Conservation (phyloP, 1,140 invertebrate species). For the Gonioctena quinquepunctata region DNA sequence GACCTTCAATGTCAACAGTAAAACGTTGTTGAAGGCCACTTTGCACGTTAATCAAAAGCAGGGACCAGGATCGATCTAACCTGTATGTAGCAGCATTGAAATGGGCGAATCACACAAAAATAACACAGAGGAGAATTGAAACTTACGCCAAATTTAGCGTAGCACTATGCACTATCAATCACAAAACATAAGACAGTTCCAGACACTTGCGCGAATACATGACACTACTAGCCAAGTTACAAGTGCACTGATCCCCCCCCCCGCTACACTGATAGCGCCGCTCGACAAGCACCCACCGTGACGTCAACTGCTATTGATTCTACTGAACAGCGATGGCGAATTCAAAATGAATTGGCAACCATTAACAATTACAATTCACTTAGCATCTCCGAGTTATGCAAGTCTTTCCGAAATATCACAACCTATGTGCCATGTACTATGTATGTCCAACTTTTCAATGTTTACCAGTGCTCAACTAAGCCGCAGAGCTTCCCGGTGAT, state of each 20-base stretch:
- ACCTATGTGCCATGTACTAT: neutral
- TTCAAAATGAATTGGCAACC: constrained; percentile 38
- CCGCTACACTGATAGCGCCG: constrained; percentile 46
- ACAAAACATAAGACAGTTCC: constrained; percentile 51
- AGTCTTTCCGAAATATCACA: constrained; percentile 3
- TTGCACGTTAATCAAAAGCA: constrained; percentile 46
- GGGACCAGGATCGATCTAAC: constrained; percentile 10
- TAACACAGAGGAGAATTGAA: constrained; percentile 23
- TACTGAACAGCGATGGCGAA: constrained; percentile 50
- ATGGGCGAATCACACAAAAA: neutral
- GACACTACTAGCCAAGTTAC: constrained; percentile 56
- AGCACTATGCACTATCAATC: constrained; percentile 39
- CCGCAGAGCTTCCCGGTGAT: constrained; percentile 53
- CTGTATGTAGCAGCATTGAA: neutral
- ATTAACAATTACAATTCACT: constrained; percentile 9
- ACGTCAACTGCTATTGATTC: constrained; percentile 55
- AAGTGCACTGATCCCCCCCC: constrained; percentile 52
- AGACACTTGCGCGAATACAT: constrained; percentile 55
- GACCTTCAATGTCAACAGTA: constrained; percentile 55
- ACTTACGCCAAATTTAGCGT: constrained; percentile 46
- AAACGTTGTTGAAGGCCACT: constrained; percentile 54
- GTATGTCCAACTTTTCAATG: constrained; percentile 7
- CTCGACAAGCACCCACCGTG: constrained; percentile 45
- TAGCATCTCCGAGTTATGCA: neutral
- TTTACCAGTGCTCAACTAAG: constrained; percentile 11